phyloP scores from a whole-genome alignment of 2,888 invertebrate species.

The Anticlea derivata region DNA sequence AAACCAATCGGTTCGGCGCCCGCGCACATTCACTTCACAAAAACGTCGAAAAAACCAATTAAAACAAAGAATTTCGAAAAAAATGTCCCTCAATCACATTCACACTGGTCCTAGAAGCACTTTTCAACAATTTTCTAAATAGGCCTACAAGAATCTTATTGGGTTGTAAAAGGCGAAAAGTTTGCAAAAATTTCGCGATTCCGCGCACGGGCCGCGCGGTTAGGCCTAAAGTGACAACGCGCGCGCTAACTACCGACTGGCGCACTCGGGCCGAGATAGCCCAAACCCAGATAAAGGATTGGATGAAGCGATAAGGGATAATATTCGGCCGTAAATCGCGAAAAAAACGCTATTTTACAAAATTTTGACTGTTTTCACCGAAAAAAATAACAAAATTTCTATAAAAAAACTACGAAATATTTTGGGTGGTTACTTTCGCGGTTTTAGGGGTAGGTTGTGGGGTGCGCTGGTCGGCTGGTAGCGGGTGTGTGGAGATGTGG shows the following conservation, averaged over 20 bases:
- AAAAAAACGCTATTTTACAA: neutral
- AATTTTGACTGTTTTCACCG: neutral
- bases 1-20: conserved; percentile 33
- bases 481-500: conserved; percentile 5
- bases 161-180: conserved; percentile 50
- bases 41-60: conserved; percentile 49
- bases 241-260: conserved; percentile 43
- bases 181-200: conserved; percentile 70
- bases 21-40: conserved; percentile 57
- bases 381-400: neutral
- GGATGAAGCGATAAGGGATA: conserved; percentile 58
- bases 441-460: conserved; percentile 12
- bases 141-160: conserved; percentile 82
- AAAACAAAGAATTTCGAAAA: conserved; percentile 39
- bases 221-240: conserved; percentile 63
- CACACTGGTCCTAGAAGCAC: conserved; percentile 41
- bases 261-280: conserved; percentile 39
- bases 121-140: conserved; percentile 57
- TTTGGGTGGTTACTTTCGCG: neutral
- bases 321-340: conserved; percentile 20
- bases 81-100: conserved; percentile 54
- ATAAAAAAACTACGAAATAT: neutral
- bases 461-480: conserved; percentile 8
- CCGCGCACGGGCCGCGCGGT: conserved; percentile 55
- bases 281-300: conserved; percentile 45